Evolutionary conservation across 1,140 invertebrate genomes (phyloP).

Genomic region (Phenacoccus solenopsis): DNA sequence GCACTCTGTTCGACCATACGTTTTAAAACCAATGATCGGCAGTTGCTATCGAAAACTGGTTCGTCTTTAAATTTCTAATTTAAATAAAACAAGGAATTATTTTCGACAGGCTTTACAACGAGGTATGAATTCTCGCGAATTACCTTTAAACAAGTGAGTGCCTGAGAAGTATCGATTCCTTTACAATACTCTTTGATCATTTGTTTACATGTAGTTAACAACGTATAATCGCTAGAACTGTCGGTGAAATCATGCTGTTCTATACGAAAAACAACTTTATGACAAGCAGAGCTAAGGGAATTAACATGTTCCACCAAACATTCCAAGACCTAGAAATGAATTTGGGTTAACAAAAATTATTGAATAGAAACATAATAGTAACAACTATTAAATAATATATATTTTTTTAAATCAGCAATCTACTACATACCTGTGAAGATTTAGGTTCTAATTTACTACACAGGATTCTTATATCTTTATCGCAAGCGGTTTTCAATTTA

Average conservation of each 20-base stretch:
- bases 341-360: conserved; percentile 18
- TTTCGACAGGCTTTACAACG: neutral
- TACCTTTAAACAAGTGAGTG: conserved; percentile 45
- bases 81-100: neutral
- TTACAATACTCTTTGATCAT: conserved; percentile 73
- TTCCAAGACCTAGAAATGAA: conserved; percentile 61
- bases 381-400: neutral
- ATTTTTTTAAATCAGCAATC: neutral
- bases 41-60: conserved; percentile 67
- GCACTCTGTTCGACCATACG: conserved; percentile 84
- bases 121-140: conserved; percentile 30
- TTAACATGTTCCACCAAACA: conserved; percentile 63
- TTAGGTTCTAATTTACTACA: conserved; percentile 60
- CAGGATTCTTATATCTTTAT: conserved; percentile 57
- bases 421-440: conserved; percentile 51
- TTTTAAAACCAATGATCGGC: conserved; percentile 70
- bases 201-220: conserved; percentile 65
- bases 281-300: conserved; percentile 54
- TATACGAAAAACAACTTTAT: conserved; percentile 66
- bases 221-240: conserved; percentile 70
- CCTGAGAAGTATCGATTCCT: conserved; percentile 48
- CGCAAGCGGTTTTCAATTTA: conserved; percentile 57
- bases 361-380: neutral
- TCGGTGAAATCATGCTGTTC: conserved; percentile 75
- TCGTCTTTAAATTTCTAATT: conserved; percentile 48